Percentiles rank a stretch among this genome's conserved stretches.
These are phyloP conservation scores for Drosophila tani DNA, from an alignment of 1,140 invertebrate species.

Conservation along the genomic window DNA sequence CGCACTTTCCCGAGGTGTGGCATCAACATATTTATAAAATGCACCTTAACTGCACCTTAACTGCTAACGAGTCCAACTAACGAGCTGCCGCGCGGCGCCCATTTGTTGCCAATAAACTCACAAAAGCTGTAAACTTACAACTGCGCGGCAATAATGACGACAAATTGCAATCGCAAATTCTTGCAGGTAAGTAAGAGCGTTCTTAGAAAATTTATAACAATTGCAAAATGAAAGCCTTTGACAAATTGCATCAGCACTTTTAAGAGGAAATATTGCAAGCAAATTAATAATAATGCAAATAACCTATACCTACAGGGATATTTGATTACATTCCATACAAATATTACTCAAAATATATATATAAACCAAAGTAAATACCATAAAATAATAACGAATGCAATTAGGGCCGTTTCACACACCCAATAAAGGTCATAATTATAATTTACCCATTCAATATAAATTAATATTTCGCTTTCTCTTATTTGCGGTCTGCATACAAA, in stretches of 20 bases:
- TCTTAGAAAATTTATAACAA: slow-evolving; percentile 50
- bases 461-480: background rate
- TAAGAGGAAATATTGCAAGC: background rate
- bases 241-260: slow-evolving; percentile 9
- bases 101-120: slow-evolving; percentile 63
- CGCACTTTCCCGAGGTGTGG: slow-evolving; percentile 36
- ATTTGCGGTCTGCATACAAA: background rate
- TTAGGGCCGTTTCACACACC: background rate
- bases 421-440: background rate
- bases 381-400: background rate
- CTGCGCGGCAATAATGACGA: slow-evolving; percentile 57
- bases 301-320: background rate
- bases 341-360: too few relatives aligned
- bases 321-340: background rate
- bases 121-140: slow-evolving; percentile 39
- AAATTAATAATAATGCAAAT: background rate
- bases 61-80: slow-evolving; percentile 66
- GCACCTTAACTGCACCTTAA: slow-evolving; percentile 5
- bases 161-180: slow-evolving; percentile 64
- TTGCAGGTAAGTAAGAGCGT: slow-evolving; percentile 8
- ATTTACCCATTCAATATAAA: background rate
- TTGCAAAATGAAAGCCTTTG: background rate
- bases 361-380: too few relatives aligned
- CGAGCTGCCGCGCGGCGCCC: slow-evolving; percentile 16
- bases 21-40: slow-evolving; percentile 43